Evolutionary conservation across 2,888 invertebrate species (phyloP), one percentile per base, ranked within the genome.

Genomic region (Glyphotaelius pellucidus): DNA sequence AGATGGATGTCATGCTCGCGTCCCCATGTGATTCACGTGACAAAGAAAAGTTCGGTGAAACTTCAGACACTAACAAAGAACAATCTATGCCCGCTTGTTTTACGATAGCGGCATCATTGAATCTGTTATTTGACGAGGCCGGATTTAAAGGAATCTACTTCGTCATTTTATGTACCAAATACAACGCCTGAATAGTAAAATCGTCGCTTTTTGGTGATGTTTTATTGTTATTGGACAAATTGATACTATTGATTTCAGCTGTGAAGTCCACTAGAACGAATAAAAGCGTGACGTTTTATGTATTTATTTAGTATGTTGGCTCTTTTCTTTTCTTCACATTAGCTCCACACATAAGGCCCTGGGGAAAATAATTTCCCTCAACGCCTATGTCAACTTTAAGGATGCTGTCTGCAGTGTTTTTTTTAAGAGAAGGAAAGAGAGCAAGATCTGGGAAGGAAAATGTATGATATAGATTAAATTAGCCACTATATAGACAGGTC

Each of bases 61-160:
- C 35, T 83, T 35, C 25, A 35, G 30, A 9, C 47, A 47, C 38
- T 86, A 86, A 86, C 47, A 42, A 86, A 86, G n/a, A 30, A 15
- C 86, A 30, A 86, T 86, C 42, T 25, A 86, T 86, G n/a, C 42
- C 30, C 9, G 35, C 86, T 38, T 35, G 86, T 47, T 86, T 83
- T 86, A 86, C 14, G 86, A 86, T 14, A 14, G 83, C 30, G 47
- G n/a, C 47, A 67, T 67, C 67, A 86, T 86, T 42, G 86, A 86
- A 86, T 42, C 47, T 86, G 47, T 38, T 30, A 38, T 42, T 67
- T 67, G n/a, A 67, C 67, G 67, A 67, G 25, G 67, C 83, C 14
- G 31, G 32, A 32, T 32, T 32, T 35, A 38, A 83, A 32, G 35
- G 83, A 32, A 7, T 67, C 67, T 67, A 67, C 67, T 67, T 67